Percentiles rank a stretch among this genome's conserved stretches.
phyloP scores from a whole-genome alignment of 2,113 vertebrate species.

The Trichechus manatus region DNA sequence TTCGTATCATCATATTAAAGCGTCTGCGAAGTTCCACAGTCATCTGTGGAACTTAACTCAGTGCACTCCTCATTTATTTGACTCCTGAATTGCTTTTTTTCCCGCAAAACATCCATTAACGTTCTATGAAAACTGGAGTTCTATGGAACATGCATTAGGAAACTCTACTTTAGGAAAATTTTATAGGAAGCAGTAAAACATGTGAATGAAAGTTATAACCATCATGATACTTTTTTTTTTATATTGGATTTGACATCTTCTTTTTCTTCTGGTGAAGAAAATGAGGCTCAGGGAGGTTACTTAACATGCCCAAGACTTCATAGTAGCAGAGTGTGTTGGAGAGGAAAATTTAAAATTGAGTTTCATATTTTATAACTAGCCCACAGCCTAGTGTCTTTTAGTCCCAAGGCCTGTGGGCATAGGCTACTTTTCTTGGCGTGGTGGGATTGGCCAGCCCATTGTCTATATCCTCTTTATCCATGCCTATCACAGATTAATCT shows the following conservation, averaged over 20 bases:
- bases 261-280: not conserved
- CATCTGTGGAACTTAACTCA: constrained; percentile 40
- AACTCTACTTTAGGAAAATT: constrained; percentile 18
- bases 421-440: not conserved
- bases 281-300: not conserved
- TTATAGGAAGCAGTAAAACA: not conserved
- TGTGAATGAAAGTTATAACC: not conserved
- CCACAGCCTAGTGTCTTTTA: not conserved
- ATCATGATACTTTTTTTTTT: not conserved
- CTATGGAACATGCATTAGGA: not conserved
- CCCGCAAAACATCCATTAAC: not conserved
- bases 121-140: not conserved
- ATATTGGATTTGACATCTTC: not conserved
- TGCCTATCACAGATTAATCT: not conserved
- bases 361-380: not conserved
- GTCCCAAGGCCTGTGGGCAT: accelerated
- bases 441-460: not conserved
- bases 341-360: not conserved
- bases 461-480: not conserved
- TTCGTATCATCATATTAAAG: not conserved
- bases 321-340: not conserved
- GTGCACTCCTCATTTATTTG: not conserved
- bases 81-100: not conserved
- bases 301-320: not conserved
- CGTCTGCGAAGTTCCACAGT: not conserved